A percentile compares a stretch with the other conserved stretches of the same genome.
These are phyloP conservation scores for Pristionchus japonicus DNA, from an alignment of 2,888 invertebrate genomes.

Conservation along the genomic window DNA sequence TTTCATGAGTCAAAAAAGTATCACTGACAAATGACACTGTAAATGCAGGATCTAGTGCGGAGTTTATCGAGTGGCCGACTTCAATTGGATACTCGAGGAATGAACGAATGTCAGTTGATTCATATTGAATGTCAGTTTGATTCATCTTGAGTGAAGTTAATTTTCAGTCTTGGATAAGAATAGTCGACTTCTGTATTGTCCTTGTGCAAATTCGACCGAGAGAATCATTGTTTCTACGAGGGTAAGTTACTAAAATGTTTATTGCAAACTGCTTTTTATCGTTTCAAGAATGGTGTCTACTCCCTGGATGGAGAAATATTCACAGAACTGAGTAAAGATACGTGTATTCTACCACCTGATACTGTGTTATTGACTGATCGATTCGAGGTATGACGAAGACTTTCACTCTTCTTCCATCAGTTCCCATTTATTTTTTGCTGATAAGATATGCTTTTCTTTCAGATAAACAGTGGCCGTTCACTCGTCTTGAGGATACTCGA, in stretches of 20 bases:
- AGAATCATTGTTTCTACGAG: background rate
- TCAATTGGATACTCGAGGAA: no score
- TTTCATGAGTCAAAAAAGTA: no score
- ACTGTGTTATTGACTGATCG: background rate
- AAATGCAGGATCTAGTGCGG: background rate
- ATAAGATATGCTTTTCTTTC: background rate
- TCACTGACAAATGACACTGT: no score
- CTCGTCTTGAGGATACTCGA: conserved; percentile 8
- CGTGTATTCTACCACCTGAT: background rate
- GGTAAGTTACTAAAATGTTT: background rate
- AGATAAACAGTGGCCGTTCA: background rate
- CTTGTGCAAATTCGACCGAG: background rate
- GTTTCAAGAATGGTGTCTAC: background rate
- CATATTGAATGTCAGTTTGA: no score
- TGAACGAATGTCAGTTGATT: background rate
- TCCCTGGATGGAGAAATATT: background rate
- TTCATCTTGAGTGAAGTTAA: background rate
- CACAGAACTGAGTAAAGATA: background rate
- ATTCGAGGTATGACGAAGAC: background rate
- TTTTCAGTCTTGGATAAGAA: background rate
- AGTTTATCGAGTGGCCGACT: background rate
- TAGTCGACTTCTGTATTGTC: background rate
- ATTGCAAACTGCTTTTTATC: background rate
- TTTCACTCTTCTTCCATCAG: background rate
- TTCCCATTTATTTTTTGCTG: background rate